A percentile compares a stretch with the other conserved stretches of the same genome.
Conservation (phyloP, 2,888 invertebrate genomes). For the Sarcophaga caerulescens region DNA sequence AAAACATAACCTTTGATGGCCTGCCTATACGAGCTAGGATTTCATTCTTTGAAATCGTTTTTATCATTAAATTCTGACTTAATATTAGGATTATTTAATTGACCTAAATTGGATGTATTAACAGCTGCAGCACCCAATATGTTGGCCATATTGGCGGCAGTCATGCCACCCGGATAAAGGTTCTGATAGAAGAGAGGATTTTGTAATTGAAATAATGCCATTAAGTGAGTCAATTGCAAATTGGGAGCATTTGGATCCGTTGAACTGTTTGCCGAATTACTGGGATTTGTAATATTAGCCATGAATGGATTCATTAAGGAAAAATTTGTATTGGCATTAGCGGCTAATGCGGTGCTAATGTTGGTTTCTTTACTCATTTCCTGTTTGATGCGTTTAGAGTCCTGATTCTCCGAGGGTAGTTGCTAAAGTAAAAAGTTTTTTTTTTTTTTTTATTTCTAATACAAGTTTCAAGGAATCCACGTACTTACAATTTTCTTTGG, state of each 20-base stretch:
- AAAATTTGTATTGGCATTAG: constrained; percentile 38
- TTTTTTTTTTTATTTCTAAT: background rate
- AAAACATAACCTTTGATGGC: constrained; percentile 37
- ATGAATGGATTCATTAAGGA: constrained; percentile 48
- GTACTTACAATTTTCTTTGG: constrained; percentile 79
- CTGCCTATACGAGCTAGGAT: constrained; percentile 14
- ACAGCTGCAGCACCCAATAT: constrained; percentile 66
- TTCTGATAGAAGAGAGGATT: constrained; percentile 80
- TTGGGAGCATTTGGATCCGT: constrained; percentile 75
- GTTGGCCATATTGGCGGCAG: constrained; percentile 70
- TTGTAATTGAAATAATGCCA: constrained; percentile 79
- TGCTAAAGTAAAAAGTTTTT: constrained; percentile 69
- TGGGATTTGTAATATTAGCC: background rate
- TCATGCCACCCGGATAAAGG: constrained; percentile 77
- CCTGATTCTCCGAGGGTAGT: constrained; percentile 72
- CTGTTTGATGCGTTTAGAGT: constrained; percentile 75
- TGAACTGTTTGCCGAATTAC: constrained; percentile 63
- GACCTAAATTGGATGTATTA: background rate
- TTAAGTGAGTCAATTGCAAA: constrained; percentile 78
- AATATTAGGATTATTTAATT: constrained; percentile 27
- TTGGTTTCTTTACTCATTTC: constrained; percentile 64
- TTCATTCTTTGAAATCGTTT: constrained; percentile 64
- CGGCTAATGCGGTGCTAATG: background rate
- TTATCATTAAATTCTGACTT: constrained; percentile 62
- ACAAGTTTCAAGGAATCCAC: background rate